These are phyloP conservation scores for Onchidella celtica DNA, from an alignment of 2,888 invertebrate species.

Conservation along the genomic window DNA sequence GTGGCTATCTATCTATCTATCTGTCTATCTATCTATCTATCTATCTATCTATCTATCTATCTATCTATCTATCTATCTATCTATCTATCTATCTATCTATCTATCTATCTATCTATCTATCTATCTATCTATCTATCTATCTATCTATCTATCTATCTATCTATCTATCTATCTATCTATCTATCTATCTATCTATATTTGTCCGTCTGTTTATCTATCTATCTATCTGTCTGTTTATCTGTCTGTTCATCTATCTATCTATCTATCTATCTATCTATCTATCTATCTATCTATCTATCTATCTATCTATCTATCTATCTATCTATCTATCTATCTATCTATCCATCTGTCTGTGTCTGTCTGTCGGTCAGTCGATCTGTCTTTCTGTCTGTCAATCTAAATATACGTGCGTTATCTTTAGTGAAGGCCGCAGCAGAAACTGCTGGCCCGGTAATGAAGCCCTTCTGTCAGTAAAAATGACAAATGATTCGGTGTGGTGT, in stretches of 20 bases:
- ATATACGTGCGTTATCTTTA: neutral
- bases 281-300: conserved; percentile 23
- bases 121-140: neutral
- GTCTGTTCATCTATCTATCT: neutral
- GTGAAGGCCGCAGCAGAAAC: too few species aligned
- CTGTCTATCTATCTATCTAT: too few species aligned
- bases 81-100: neutral
- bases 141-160: conserved; percentile 17
- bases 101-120: neutral
- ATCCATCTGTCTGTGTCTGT: conserved; percentile 29
- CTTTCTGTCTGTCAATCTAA: conserved; percentile 23
- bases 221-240: too few species aligned
- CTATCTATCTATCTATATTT: too few species aligned
- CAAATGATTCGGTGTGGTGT: too few species aligned
- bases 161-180: conserved; percentile 12
- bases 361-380: neutral
- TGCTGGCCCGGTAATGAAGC: too few species aligned
- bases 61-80: neutral
- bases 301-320: neutral
- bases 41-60: neutral
- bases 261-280: conserved; percentile 29
- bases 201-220: too few species aligned
- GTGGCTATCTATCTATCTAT: too few species aligned
- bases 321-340: conserved; percentile 27
- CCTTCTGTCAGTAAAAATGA: too few species aligned